Conservation (phyloP, 2,888 invertebrate genomes). For the Macaria liturata region DNA sequence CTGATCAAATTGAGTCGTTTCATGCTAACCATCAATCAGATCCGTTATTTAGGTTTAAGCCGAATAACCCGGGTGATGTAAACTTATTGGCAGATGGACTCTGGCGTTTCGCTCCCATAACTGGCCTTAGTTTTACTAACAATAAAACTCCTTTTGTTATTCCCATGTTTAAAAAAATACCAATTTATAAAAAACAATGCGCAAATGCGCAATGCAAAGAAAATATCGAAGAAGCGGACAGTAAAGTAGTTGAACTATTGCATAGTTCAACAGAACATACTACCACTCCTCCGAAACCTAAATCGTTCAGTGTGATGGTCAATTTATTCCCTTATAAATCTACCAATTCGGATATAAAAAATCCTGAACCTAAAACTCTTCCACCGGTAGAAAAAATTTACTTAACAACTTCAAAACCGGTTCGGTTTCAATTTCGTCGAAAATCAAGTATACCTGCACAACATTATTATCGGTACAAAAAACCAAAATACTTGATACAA, state of each 20-base stretch:
- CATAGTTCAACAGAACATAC: conserved; percentile 35
- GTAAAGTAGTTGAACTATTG: conserved; percentile 19
- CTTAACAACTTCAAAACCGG: conserved; percentile 63
- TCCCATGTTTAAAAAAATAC: conserved; percentile 58
- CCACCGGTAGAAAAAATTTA: conserved; percentile 55
- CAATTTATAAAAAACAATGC: conserved; percentile 48
- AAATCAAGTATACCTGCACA: conserved; percentile 52
- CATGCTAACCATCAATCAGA: conserved; percentile 75
- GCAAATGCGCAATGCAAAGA: conserved; percentile 45
- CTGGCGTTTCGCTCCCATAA: conserved; percentile 59
- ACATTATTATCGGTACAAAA: conserved; percentile 48
- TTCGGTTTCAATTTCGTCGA: conserved; percentile 61
- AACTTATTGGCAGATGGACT: conserved; percentile 86
- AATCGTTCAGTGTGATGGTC: conserved; percentile 86
- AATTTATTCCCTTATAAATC: conserved; percentile 84
- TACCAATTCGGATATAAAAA: conserved; percentile 41
- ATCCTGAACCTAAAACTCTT: conserved; percentile 42
- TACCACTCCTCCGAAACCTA: conserved; percentile 46
- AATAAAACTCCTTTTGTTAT: conserved; percentile 38
- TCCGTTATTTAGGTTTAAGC: conserved; percentile 88
- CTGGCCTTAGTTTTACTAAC: conserved; percentile 38
- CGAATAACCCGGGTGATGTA: conserved; percentile 88
- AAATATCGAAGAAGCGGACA: conserved; percentile 24
- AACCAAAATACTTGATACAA: conserved; percentile 26
- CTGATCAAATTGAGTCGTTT: conserved; percentile 47